Evolutionary conservation across 1,140 invertebrate species (phyloP).

Genomic region (Drosophila baimaii): DNA sequence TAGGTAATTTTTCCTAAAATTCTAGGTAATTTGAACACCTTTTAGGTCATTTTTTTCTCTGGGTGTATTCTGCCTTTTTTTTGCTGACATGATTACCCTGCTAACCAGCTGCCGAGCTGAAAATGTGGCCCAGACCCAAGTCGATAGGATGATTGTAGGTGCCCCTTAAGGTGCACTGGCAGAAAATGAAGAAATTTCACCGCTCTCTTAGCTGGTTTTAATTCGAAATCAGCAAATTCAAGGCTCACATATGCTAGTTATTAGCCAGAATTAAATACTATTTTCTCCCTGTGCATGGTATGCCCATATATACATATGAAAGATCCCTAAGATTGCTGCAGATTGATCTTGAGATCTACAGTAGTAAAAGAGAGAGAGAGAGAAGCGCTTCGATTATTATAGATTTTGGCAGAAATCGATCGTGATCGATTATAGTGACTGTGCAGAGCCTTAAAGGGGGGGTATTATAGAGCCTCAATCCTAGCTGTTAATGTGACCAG

Average conservation of each 20-base stretch:
- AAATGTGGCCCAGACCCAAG: background rate
- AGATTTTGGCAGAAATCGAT: conserved; percentile 69
- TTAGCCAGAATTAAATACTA: too few relatives aligned
- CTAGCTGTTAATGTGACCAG: conserved; percentile 65
- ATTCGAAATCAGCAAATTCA: background rate
- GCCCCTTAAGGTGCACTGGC: conserved; percentile 7
- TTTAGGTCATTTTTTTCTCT: too few relatives aligned
- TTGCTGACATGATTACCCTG: conserved; percentile 69
- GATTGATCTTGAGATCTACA: conserved; percentile 25
- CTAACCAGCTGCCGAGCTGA: conserved; percentile 31
- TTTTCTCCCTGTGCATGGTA: conserved; percentile 1
- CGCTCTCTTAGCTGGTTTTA: too few relatives aligned
- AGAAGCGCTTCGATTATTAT: conserved; percentile 60
- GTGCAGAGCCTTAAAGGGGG: conserved; percentile 23
- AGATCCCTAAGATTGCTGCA: conserved; percentile 46
- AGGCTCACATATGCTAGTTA: too few relatives aligned
- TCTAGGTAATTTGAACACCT: too few relatives aligned
- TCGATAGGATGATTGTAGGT: conserved; percentile 34
- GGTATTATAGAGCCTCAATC: background rate
- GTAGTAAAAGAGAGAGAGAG: background rate
- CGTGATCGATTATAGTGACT: conserved; percentile 72
- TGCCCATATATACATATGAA: conserved; percentile 6
- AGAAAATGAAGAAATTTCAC: background rate
- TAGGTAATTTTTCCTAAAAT: too few relatives aligned
- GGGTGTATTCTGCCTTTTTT: conserved; percentile 56